Evolutionary conservation across 2,797 vertebrate genomes (phyloP).

Genomic region (Stomatorhinus walkeri): DNA sequence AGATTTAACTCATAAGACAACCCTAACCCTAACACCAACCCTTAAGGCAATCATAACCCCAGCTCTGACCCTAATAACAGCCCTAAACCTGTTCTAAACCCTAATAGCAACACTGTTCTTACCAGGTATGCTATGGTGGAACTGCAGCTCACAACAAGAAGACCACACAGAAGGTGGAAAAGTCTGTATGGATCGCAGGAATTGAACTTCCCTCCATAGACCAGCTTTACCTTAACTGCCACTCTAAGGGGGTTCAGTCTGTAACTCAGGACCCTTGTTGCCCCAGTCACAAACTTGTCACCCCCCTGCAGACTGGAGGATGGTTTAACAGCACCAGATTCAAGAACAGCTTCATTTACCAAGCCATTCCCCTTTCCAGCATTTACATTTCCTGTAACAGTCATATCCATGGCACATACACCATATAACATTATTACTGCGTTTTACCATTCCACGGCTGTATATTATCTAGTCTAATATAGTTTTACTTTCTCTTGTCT

Average conservation of each 20-base stretch:
- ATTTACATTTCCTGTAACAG: not conserved
- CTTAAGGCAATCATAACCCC: not conserved
- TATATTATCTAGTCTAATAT: not conserved
- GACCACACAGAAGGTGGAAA: not conserved
- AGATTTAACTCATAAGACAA: not conserved
- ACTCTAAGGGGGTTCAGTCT: not conserved
- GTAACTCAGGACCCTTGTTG: not conserved
- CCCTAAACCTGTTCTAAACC: not conserved
- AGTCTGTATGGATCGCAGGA: not conserved
- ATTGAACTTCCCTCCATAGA: not conserved
- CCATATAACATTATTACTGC: not conserved
- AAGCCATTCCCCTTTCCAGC: not conserved
- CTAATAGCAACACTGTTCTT: not conserved
- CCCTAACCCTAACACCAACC: not conserved
- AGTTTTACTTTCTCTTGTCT: not conserved
- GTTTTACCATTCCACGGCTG: not conserved
- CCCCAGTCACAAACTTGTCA: not conserved
- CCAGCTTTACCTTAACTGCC: not conserved
- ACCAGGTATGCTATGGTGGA: not conserved
- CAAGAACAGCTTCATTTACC: not conserved
- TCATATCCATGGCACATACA: not conserved
- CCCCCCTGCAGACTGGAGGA: not conserved
- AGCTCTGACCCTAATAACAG: not conserved
- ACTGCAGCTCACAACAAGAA: not conserved
- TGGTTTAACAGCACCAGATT: not conserved